Evolutionary conservation across 1,140 invertebrate genomes (phyloP).

Genomic region (Ceratosolen fusciceps): DNA sequence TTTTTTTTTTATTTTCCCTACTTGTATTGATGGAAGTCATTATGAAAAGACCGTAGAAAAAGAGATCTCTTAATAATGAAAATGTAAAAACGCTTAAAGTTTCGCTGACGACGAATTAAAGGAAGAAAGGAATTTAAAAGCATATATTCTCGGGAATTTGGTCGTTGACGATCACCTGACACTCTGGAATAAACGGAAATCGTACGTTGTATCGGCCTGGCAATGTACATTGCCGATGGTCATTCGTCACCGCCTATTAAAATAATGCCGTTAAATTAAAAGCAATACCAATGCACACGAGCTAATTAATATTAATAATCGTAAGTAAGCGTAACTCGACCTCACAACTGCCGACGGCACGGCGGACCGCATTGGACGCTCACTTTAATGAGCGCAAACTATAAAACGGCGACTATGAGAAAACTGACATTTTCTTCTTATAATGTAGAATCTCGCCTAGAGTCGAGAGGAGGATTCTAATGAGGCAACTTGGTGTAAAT

Average conservation of each 20-base stretch:
- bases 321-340: neutral
- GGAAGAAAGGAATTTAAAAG: neutral
- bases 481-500: neutral
- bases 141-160: neutral
- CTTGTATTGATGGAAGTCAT: too few relatives aligned
- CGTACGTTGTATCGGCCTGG: neutral
- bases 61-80: too few relatives aligned
- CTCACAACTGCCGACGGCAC: neutral
- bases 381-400: neutral
- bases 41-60: too few relatives aligned
- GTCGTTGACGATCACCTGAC: too few relatives aligned
- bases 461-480: neutral
- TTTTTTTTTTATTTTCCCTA: too few relatives aligned
- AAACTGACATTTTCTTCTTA: too few relatives aligned
- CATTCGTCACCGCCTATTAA: neutral
- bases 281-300: too few relatives aligned
- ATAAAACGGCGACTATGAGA: neutral
- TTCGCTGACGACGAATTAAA: too few relatives aligned
- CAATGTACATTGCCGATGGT: neutral
- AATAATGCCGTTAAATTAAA: neutral
- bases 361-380: neutral
- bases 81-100: neutral
- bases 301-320: neutral
- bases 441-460: too few relatives aligned
- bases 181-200: neutral